Evolutionary conservation across 2,888 invertebrate species (phyloP).

Genomic region (Hetaerina titia): DNA sequence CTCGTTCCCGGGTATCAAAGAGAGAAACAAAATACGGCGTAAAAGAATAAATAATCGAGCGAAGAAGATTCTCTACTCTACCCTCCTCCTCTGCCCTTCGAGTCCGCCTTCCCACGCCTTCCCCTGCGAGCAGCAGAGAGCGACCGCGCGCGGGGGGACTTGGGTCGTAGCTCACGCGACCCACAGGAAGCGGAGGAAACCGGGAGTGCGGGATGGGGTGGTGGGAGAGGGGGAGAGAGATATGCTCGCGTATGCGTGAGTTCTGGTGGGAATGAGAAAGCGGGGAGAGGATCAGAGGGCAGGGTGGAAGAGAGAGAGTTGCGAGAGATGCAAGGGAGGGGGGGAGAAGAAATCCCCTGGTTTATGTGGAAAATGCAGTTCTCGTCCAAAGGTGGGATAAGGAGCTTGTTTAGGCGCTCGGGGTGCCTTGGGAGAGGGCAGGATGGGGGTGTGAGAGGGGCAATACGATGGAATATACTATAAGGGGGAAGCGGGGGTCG

Average conservation of each 20-base stretch:
- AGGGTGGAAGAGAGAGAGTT: background rate
- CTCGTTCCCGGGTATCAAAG: background rate
- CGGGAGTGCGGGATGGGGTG: background rate
- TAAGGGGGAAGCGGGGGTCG: background rate
- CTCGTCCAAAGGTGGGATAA: slow-evolving; percentile 27
- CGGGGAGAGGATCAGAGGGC: background rate
- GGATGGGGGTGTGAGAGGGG: background rate
- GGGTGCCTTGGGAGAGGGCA: background rate
- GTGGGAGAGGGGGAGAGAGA: background rate
- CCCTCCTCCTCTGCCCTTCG: background rate
- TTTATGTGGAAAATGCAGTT: slow-evolving; percentile 21
- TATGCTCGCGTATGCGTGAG: background rate
- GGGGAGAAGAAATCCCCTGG: background rate
- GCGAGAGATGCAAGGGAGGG: background rate
- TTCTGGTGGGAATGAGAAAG: slow-evolving; percentile 3
- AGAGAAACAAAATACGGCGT: background rate
- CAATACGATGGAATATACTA: background rate
- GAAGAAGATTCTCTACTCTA: background rate
- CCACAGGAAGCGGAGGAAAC: background rate
- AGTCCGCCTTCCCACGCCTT: slow-evolving; percentile 16
- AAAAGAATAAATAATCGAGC: background rate
- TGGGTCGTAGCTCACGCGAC: slow-evolving; percentile 3
- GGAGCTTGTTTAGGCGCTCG: background rate
- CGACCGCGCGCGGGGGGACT: background rate
- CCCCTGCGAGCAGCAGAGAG: background rate